Conservation (phyloP, 2,113 vertebrate species). For the Philantomba maxwellii region DNA sequence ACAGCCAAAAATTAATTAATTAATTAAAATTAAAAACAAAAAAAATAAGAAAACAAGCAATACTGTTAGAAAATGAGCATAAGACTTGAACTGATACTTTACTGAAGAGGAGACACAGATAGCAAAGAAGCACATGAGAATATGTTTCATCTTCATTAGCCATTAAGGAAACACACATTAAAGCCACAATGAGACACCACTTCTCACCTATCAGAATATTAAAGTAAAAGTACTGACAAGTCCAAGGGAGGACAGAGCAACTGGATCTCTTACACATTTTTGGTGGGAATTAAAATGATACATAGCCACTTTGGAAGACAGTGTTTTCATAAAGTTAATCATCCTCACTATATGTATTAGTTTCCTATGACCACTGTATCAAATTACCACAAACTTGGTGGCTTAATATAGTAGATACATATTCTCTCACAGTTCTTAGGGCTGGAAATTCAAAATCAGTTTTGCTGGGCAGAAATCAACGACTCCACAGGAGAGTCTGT, state of each 20-base stretch:
- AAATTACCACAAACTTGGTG: background rate
- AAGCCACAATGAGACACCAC: background rate
- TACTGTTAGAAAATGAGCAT: background rate
- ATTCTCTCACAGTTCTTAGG: background rate
- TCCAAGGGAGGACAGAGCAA: background rate
- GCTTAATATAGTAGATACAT: background rate
- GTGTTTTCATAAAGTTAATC: background rate
- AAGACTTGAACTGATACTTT: background rate
- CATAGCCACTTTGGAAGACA: background rate
- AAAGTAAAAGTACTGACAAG: background rate
- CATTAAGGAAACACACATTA: background rate
- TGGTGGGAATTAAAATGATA: background rate
- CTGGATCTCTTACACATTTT: background rate
- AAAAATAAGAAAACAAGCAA: background rate
- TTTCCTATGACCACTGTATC: background rate
- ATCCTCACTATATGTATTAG: background rate
- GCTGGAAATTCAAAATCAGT: background rate
- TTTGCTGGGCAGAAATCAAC: background rate
- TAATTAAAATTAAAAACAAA: background rate
- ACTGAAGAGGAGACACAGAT: background rate
- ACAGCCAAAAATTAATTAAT: background rate
- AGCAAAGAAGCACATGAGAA: background rate
- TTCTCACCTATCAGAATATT: background rate
- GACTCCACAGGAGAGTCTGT: background rate
- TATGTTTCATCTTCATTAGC: background rate